Evolutionary conservation across 1,140 invertebrate genomes (phyloP), one percentile per base, ranked within the genome.

Genomic region (Cepaea nemoralis): DNA sequence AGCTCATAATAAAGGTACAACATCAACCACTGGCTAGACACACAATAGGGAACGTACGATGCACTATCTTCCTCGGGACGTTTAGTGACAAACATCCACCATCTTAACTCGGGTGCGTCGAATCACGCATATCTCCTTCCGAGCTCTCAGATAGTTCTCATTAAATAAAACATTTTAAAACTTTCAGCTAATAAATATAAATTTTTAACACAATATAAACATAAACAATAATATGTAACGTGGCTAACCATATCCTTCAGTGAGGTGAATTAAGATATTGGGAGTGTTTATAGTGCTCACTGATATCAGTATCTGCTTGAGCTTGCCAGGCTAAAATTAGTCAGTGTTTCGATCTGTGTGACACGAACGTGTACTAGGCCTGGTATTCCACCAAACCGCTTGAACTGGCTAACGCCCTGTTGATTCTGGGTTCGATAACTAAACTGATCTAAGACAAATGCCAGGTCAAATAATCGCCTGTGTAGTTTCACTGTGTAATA

Each of bases 261-360:
- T 55, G 5, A 55, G n/a, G 5, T 55, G 12, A 55, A 22, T 63
- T 2, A 6, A 27, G 27, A 31, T 16, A 27, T 6, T 31, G 12
- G n/a, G 33, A 31, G 59, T 31, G 16, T n/a, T 55, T 31, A 31
- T 63, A 63, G 10, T 63, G n/a, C 27, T 63, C 50, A 55, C 22
- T 55, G n/a, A 55, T 55, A 55, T 55, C 6, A 10, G 50, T 55
- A 22, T 55, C 50, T 22, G 5, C 5, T 19, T 31, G 59, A 31
- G 59, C n/a, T 19, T 31, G 27, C 59, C 12, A 5, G 6, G 59
- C 59, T 63, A 63, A 63, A 31, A 63, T 31, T 63, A 63, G 59
- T 31, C n/a, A 63, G 59, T 59, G 55, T 63, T 63, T 63, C 59
- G 59, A 63, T 63, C 59, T 10, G 59, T 55, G 50, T 55, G 50